A percentile compares a stretch with the other conserved stretches of the same genome.
Evolutionary conservation across 2,888 invertebrate genomes (phyloP).

Genomic region (Tenthredo scrophulariae): DNA sequence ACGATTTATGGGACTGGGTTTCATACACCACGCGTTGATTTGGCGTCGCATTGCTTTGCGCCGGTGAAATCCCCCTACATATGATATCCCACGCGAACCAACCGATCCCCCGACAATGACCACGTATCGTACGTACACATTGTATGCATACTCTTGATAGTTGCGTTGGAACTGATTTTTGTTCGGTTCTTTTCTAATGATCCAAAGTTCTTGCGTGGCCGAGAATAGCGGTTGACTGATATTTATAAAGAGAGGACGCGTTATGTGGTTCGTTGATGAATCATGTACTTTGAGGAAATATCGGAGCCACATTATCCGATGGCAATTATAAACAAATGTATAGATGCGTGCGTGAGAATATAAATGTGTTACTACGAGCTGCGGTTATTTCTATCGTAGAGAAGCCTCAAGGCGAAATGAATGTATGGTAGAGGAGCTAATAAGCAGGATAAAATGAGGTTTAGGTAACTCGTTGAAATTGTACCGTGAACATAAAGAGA

Average conservation of each 20-base stretch:
- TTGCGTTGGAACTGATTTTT: constrained; percentile 44
- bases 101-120: constrained; percentile 28
- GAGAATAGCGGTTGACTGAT: background rate
- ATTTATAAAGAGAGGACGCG: background rate
- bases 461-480: background rate
- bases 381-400: background rate
- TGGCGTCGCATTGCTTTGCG: constrained; percentile 59
- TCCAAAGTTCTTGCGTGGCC: background rate
- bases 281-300: constrained; percentile 2
- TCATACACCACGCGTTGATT: constrained; percentile 63
- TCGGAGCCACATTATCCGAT: constrained; percentile 4
- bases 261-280: background rate
- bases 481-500: background rate
- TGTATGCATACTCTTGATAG: constrained; percentile 16
- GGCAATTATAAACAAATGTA: background rate
- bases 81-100: constrained; percentile 30
- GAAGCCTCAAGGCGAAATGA: background rate
- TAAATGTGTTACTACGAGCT: background rate
- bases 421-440: background rate
- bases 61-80: constrained; percentile 36
- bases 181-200: background rate
- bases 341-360: background rate
- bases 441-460: background rate
- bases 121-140: background rate
- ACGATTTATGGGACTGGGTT: constrained; percentile 70